Conservation (phyloP, 2,888 invertebrate genomes). For the Rhimphoctona megacephalus region DNA sequence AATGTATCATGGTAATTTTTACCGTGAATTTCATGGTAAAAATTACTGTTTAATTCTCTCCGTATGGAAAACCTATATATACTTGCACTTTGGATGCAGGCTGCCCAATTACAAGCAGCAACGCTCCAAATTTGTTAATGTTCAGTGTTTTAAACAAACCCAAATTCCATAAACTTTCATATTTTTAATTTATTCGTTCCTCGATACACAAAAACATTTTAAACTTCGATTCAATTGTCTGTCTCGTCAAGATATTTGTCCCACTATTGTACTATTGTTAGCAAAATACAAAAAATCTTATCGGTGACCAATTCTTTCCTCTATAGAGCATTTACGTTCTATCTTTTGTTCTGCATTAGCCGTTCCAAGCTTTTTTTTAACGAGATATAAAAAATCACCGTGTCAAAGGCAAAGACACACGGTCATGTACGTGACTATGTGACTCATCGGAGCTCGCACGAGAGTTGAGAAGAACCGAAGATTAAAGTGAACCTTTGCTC, state of each 20-base stretch:
- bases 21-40: no score
- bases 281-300: not conserved
- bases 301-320: not conserved
- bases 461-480: slow-evolving; percentile 52
- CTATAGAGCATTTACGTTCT: not conserved
- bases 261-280: slow-evolving; percentile 31
- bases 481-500: slow-evolving; percentile 57
- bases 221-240: no score
- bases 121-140: no score
- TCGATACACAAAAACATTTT: no score
- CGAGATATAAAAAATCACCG: slow-evolving; percentile 43
- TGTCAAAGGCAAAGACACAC: slow-evolving; percentile 50
- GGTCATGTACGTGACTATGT: slow-evolving; percentile 25
- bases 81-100: no score
- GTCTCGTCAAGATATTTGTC: not conserved
- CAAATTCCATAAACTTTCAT: no score
- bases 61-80: no score
- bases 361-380: slow-evolving; percentile 22
- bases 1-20: no score
- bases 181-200: no score
- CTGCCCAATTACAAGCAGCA: no score
- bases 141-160: no score
- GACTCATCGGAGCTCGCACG: slow-evolving; percentile 42
- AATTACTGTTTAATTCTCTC: no score
- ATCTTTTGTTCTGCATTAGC: slow-evolving; percentile 5